Conservation (phyloP, 2,888 invertebrate genomes). For the Pachymerium ferrugineum region DNA sequence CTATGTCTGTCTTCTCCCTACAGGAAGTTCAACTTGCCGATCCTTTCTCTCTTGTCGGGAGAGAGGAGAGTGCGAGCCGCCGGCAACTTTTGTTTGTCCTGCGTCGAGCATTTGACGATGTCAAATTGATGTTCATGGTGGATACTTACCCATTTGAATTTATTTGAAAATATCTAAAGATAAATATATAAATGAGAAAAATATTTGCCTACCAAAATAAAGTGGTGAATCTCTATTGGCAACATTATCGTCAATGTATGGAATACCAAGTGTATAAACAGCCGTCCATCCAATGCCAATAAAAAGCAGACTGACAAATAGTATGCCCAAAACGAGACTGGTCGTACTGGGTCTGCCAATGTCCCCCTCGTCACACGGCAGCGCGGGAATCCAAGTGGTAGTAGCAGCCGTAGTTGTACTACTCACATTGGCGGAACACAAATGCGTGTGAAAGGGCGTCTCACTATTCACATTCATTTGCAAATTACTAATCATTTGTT, state of each 20-base stretch:
- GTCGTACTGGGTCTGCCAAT: conserved; percentile 37
- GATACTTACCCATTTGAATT: too few species aligned
- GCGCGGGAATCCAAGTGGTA: background rate
- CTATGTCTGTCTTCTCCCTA: too few species aligned
- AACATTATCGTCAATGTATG: conserved; percentile 90
- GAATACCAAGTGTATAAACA: conserved; percentile 84
- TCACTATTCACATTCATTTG: conserved; percentile 33
- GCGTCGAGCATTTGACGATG: too few species aligned
- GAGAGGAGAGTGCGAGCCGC: too few species aligned
- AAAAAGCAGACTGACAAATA: conserved; percentile 78
- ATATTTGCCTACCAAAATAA: conserved; percentile 74
- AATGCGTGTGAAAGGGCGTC: background rate
- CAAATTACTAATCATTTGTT: conserved; percentile 53
- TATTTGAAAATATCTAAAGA: too few species aligned
- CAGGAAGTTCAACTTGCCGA: too few species aligned
- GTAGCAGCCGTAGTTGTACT: background rate
- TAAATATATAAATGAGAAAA: too few species aligned
- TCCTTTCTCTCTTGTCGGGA: too few species aligned
- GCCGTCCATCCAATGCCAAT: conserved; percentile 90
- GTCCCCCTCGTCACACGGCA: conserved; percentile 32
- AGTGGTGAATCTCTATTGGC: conserved; percentile 85
- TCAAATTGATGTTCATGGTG: too few species aligned
- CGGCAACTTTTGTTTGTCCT: too few species aligned
- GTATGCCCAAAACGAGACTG: conserved; percentile 69
- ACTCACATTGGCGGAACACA: background rate